phyloP scores from a whole-genome alignment of 2,113 vertebrate genomes.

The Salvelinus alpinus region DNA sequence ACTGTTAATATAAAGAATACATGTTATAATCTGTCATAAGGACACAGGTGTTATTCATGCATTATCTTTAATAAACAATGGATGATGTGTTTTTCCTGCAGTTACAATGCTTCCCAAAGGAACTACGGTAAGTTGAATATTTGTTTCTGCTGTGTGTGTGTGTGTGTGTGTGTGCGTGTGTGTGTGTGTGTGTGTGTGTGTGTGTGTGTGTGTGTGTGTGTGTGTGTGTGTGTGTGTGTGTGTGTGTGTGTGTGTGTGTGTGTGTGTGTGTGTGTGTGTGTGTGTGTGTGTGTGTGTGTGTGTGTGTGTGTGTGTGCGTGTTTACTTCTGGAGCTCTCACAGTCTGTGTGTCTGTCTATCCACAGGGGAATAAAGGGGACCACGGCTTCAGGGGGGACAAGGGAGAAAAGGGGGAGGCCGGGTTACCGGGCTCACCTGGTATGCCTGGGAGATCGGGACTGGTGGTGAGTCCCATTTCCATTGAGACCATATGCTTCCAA shows the following conservation, averaged over 20 bases:
- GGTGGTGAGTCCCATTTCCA: constrained; percentile 72
- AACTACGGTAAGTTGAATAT: constrained; percentile 54
- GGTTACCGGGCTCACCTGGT: constrained; percentile 75
- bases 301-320: constrained; percentile 14
- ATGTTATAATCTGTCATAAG: too few relatives aligned
- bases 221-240: constrained; percentile 16
- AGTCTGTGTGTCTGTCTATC: constrained; percentile 2
- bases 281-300: not conserved
- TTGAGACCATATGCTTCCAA: not conserved
- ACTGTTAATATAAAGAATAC: too few relatives aligned
- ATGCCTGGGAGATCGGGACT: constrained; percentile 80
- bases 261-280: constrained; percentile 9
- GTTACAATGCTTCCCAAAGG: constrained; percentile 32
- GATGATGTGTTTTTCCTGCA: constrained; percentile 25
- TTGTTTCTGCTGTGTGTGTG: not conserved
- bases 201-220: not conserved
- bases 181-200: constrained; percentile 10
- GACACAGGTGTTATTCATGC: too few relatives aligned
- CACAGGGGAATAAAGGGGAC: constrained; percentile 73
- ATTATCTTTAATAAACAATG: not conserved
- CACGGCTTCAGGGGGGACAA: constrained; percentile 78
- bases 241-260: not conserved
- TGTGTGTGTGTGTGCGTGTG: not conserved
- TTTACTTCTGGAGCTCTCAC: too few relatives aligned
- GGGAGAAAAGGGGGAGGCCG: constrained; percentile 83